These are phyloP conservation scores for Gastracanthus pulcherrimus DNA, from an alignment of 2,888 invertebrate species.

Conservation along the genomic window DNA sequence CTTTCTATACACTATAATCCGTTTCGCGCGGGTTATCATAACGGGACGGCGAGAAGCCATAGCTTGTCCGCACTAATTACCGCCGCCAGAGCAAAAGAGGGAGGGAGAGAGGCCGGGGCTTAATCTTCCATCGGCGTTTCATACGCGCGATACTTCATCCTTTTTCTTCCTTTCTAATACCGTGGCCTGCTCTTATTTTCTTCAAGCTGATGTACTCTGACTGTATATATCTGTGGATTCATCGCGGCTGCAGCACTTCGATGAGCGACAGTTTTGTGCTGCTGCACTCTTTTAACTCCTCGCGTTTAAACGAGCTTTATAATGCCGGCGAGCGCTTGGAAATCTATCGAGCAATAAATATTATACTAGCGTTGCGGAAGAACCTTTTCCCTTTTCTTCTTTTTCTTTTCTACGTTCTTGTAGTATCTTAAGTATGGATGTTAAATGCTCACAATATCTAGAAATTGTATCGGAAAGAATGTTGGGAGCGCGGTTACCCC, in stretches of 20 bases:
- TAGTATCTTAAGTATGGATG: too few relatives aligned
- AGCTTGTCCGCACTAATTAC: conserved; percentile 44
- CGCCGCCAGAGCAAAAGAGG: background rate
- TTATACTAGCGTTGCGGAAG: too few relatives aligned
- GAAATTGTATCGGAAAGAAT: too few relatives aligned
- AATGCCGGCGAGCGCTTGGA: too few relatives aligned
- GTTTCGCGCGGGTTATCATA: conserved; percentile 52
- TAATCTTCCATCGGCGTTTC: conserved; percentile 18
- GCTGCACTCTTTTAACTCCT: too few relatives aligned
- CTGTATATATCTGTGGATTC: background rate
- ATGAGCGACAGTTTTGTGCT: background rate
- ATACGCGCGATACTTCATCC: background rate
- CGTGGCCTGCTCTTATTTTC: background rate
- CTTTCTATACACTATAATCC: conserved; percentile 35
- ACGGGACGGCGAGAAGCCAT: conserved; percentile 36
- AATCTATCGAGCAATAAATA: too few relatives aligned
- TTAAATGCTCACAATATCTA: too few relatives aligned
- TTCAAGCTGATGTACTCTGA: background rate
- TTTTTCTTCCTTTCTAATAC: conserved; percentile 9
- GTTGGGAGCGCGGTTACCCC: too few relatives aligned
- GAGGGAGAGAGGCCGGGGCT: background rate
- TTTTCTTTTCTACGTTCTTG: too few relatives aligned
- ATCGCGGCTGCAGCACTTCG: background rate
- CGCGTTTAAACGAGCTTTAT: too few relatives aligned
- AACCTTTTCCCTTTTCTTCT: too few relatives aligned